A percentile compares a stretch with the other conserved stretches of the same genome.
Conservation (phyloP, 2,113 vertebrate species). For the Sigmodon hispidus region DNA sequence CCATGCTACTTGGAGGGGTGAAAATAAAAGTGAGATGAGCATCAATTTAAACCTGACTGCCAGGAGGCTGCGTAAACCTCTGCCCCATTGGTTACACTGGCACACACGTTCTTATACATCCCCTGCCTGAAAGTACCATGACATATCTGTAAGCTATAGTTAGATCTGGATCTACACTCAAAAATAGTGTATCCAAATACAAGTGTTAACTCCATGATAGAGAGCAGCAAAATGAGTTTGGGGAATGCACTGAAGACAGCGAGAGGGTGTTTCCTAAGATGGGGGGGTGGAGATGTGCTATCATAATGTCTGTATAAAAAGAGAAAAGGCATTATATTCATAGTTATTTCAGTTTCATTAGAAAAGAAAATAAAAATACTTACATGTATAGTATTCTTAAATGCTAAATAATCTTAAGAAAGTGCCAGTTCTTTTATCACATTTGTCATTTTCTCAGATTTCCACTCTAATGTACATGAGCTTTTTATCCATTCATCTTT, state of each 20-base stretch:
- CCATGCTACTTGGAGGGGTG: background rate
- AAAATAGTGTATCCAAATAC: slow-evolving; percentile 8
- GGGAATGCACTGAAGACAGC: slow-evolving; percentile 25
- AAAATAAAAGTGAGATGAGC: slow-evolving; percentile 34
- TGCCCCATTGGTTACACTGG: background rate
- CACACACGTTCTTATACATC: background rate
- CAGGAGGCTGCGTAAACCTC: background rate
- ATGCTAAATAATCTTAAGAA: slow-evolving; percentile 44
- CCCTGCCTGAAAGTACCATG: background rate
- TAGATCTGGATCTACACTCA: slow-evolving; percentile 41
- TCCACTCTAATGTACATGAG: background rate
- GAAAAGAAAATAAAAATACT: background rate
- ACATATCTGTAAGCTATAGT: slow-evolving; percentile 18
- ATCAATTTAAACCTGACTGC: background rate
- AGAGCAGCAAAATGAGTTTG: slow-evolving; percentile 7
- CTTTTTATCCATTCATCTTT: background rate
- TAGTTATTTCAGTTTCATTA: slow-evolving; percentile 45
- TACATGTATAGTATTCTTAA: background rate
- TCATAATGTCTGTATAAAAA: slow-evolving; percentile 37
- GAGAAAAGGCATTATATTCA: slow-evolving; percentile 28
- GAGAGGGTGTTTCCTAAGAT: slow-evolving; percentile 48
- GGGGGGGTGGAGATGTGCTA: background rate
- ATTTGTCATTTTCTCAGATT: slow-evolving; percentile 24
- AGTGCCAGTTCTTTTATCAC: background rate
- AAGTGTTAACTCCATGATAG: slow-evolving; percentile 10